Base-by-base conservation (phyloP, 2,797 vertebrate genomes). In the Squalus acanthias region DNA sequence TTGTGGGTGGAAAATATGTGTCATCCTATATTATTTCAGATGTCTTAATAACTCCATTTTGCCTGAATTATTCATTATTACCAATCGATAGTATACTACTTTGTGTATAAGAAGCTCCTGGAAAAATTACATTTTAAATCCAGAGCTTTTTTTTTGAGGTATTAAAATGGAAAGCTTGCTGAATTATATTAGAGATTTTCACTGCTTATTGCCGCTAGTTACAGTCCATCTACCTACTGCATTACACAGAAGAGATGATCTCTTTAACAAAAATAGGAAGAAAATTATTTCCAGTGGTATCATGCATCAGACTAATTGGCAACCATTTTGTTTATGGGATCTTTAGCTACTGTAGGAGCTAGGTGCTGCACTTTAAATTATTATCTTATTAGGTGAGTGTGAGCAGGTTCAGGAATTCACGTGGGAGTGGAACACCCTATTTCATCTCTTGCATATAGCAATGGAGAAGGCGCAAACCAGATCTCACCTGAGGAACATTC, bases 41-140 rank as follows among this genome's bases (percentile, higher is more conserved):
- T 72, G 93, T 72, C 93, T 72, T 72, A 70, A 95, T 70, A 72
- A 72, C 67, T 95, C 69, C 53, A 70, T 53, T 70, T 72, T 95
- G 39, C 93, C 92, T 69, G n/a, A 95, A 95, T 95, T 10, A 70
- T 72, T 95, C 22, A 10, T 95, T 95, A 95, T 72, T 95, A 95
- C 39, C 60, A 72, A 72, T 95, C 69, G 46, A 72, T 72, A 53
- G 9, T 95, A 26, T 50, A 72, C 39, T 29, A 22, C 93, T 72
- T 12, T 50, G n/a, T 29, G 33, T 95, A 3, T 95, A 72, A 95
- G 26, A 50, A 72, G 9, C n/a, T 88, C 17, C 26, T 53, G 50
- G 46, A 70, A 72, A 69, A 70, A 29, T 95, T 22, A 69, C 29
- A 65, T 65, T 92, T 85, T 85, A 50, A 85, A 92, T 63, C 13